Percentiles rank a stretch among this genome's conserved stretches.
Evolutionary conservation across 2,888 invertebrate species (phyloP).

Genomic region (Drosophila lacicola): DNA sequence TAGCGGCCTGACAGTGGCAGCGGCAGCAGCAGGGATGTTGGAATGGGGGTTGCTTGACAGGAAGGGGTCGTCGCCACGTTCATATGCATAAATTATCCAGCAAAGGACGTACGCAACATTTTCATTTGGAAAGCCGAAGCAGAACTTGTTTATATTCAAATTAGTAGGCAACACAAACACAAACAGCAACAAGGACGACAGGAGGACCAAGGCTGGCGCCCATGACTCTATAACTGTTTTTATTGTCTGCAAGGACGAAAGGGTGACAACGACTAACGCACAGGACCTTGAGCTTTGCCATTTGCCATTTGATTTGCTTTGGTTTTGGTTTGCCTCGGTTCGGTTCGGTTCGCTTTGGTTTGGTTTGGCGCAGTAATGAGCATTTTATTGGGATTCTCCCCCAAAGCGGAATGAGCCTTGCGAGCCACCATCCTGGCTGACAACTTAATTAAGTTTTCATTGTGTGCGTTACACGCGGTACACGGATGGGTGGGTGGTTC

Average conservation of each 20-base stretch:
- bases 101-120: conserved; percentile 64
- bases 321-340: conserved; percentile 52
- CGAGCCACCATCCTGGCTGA: conserved; percentile 44
- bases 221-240: conserved; percentile 41
- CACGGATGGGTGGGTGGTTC: background rate
- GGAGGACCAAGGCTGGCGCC: conserved; percentile 21
- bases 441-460: conserved; percentile 80
- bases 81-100: conserved; percentile 73
- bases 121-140: conserved; percentile 68
- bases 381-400: conserved; percentile 72
- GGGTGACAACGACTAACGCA: conserved; percentile 48
- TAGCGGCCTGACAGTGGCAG: conserved; percentile 46
- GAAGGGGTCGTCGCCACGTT: conserved; percentile 40
- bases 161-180: conserved; percentile 77
- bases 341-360: conserved; percentile 60
- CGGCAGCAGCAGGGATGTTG: conserved; percentile 17
- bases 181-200: conserved; percentile 11
- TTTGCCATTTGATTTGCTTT: conserved; percentile 74
- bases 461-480: conserved; percentile 47
- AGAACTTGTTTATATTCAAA: conserved; percentile 80
- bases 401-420: conserved; percentile 20
- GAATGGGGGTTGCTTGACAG: conserved; percentile 22
- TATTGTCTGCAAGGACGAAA: conserved; percentile 55
- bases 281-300: conserved; percentile 66
- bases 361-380: conserved; percentile 64